phyloP scores from a whole-genome alignment of 2,888 invertebrate species.

The Dryococelus australis region DNA sequence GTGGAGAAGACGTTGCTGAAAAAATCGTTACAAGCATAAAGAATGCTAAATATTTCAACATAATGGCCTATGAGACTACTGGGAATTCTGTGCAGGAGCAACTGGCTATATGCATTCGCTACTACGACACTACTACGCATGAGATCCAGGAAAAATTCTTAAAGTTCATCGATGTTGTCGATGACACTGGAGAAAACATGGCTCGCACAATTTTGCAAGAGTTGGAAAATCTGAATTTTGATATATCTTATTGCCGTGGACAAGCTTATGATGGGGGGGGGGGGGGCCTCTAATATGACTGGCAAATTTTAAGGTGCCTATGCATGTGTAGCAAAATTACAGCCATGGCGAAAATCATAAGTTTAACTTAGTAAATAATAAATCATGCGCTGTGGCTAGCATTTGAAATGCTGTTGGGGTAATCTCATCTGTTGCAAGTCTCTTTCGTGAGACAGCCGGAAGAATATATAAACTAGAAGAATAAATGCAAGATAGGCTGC shows the following conservation, averaged over 20 bases:
- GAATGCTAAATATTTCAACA: background rate
- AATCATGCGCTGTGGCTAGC: background rate
- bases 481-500: background rate
- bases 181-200: conserved; percentile 16
- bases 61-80: conserved; percentile 17
- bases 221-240: background rate
- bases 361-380: background rate
- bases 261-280: background rate
- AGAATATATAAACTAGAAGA: background rate
- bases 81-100: background rate
- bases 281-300: background rate
- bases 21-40: background rate
- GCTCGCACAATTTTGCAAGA: conserved; percentile 13
- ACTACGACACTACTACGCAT: background rate
- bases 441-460: background rate
- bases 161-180: background rate
- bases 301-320: conserved; percentile 7
- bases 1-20: background rate
- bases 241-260: conserved; percentile 17
- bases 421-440: background rate
- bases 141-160: background rate
- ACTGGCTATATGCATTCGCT: conserved; percentile 3
- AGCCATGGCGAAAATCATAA: background rate
- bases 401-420: background rate
- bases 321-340: background rate